Percentiles rank a stretch among this genome's conserved stretches.
These are phyloP conservation scores for Tipula unca DNA, from an alignment of 2,888 invertebrate species.

Conservation along the genomic window DNA sequence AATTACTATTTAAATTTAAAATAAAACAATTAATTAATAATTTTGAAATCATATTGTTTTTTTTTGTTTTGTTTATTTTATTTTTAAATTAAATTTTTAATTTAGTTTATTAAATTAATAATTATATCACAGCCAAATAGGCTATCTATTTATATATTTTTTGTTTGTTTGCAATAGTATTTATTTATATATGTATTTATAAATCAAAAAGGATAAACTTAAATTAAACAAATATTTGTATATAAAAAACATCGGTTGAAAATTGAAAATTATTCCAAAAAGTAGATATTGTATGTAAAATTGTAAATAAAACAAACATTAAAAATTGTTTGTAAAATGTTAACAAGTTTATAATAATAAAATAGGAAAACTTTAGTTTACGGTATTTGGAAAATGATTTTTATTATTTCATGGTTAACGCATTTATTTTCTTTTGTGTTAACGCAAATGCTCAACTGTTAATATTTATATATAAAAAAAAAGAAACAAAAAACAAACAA, in stretches of 20 bases:
- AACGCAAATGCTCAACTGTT: too few species aligned
- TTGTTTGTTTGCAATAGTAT: background rate
- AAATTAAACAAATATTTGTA: background rate
- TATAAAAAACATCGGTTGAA: background rate
- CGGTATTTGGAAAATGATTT: background rate
- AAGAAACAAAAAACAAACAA: background rate
- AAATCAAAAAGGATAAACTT: background rate
- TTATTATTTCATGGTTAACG: too few species aligned
- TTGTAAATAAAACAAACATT: background rate
- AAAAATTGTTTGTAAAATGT: too few species aligned
- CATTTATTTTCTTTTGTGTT: too few species aligned
- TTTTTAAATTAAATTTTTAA: background rate
- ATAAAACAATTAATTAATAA: background rate
- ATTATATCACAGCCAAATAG: slow-evolving; percentile 30
- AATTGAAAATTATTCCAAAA: background rate
- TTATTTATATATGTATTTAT: background rate
- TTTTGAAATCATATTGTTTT: background rate
- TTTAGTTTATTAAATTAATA: background rate
- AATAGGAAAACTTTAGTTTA: background rate
- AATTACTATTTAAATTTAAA: too few species aligned
- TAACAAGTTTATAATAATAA: background rate
- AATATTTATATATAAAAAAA: background rate
- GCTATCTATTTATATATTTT: slow-evolving; percentile 25
- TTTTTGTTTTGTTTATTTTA: background rate
- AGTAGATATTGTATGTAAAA: background rate